Evolutionary conservation across 2,888 invertebrate genomes (phyloP).

Genomic region (Ditula angustiorana): DNA sequence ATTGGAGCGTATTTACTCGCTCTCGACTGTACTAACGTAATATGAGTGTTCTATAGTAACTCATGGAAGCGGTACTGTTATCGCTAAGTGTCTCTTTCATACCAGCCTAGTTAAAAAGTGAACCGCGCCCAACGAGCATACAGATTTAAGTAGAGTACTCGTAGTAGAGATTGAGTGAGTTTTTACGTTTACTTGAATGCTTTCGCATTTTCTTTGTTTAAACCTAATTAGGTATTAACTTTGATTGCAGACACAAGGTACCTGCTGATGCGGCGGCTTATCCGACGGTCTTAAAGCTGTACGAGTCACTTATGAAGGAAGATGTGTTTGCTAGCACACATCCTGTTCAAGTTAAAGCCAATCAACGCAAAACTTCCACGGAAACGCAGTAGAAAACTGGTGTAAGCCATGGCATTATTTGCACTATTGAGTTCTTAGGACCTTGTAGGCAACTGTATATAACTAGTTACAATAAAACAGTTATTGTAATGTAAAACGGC

Average conservation of each 20-base stretch:
- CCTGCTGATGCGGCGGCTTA: slow-evolving; percentile 58
- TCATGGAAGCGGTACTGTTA: too few relatives aligned
- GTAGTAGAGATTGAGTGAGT: too few relatives aligned
- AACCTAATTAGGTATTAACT: slow-evolving; percentile 9
- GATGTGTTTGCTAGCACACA: slow-evolving; percentile 68
- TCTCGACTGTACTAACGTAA: too few relatives aligned
- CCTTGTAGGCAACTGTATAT: neutral
- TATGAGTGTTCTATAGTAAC: too few relatives aligned
- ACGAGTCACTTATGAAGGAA: slow-evolving; percentile 64
- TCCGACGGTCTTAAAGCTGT: slow-evolving; percentile 64
- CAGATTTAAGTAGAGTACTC: too few relatives aligned
- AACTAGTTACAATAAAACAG: neutral
- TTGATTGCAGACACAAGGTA: slow-evolving; percentile 65
- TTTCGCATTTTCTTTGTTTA: neutral
- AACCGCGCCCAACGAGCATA: too few relatives aligned
- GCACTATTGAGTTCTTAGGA: neutral
- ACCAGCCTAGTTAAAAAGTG: too few relatives aligned
- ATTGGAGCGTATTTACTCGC: too few relatives aligned
- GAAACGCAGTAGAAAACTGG: neutral
- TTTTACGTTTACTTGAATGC: too few relatives aligned
- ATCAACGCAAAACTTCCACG: neutral
- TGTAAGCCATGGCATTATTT: neutral
- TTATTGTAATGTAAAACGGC: too few relatives aligned
- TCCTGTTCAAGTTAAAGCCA: slow-evolving; percentile 58
- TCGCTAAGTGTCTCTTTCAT: too few relatives aligned